Percentiles rank a stretch among this genome's conserved stretches.
These are phyloP conservation scores for Mastomys coucha DNA, from an alignment of 2,113 vertebrate species.

Conservation along the genomic window DNA sequence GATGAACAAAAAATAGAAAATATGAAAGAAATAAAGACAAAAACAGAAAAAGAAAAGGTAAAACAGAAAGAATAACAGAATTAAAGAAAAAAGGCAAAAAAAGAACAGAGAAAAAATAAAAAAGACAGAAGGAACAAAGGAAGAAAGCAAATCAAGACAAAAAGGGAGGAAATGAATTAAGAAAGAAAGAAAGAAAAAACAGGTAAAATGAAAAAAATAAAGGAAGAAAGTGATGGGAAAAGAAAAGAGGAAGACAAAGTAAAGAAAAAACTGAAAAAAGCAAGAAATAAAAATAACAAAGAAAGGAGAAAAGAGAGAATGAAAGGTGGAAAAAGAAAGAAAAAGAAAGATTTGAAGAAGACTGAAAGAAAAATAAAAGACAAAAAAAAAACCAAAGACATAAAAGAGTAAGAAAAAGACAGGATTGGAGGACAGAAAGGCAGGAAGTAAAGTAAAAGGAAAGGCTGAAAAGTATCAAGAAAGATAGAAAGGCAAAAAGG, in stretches of 20 bases:
- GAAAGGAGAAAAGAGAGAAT: neutral
- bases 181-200: neutral
- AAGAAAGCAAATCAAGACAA: neutral
- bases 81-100: neutral
- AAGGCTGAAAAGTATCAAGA: neutral
- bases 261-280: neutral
- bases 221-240: neutral
- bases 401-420: neutral
- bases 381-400: neutral
- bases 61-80: neutral
- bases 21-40: neutral
- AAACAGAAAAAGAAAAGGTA: neutral
- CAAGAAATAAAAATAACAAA: neutral
- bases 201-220: neutral
- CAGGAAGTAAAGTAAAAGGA: neutral
- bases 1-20: neutral
- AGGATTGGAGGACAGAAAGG: neutral
- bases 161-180: neutral
- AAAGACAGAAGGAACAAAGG: neutral
- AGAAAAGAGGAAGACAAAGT: neutral
- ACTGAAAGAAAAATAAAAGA: neutral
- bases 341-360: neutral
- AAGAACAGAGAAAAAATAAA: neutral
- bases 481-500: neutral
- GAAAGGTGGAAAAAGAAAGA: neutral